Evolutionary conservation across 2,888 invertebrate genomes (phyloP), one percentile per base, ranked within the genome.

Genomic region (Limulus polyphemus): DNA sequence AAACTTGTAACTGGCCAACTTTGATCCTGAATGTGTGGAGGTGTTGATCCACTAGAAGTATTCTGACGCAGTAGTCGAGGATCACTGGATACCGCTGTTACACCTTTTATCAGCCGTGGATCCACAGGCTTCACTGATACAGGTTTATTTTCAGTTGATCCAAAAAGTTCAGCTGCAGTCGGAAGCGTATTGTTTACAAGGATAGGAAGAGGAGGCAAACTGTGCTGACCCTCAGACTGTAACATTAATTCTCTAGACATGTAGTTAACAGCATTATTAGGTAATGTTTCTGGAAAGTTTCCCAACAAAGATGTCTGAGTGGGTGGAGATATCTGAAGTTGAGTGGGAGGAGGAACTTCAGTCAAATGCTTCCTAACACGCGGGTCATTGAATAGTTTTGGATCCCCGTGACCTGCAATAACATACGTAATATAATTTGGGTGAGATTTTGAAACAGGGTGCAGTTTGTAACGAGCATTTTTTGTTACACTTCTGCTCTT

Each of bases 381-480:
- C 4, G 76, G 76, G 69, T 77, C 76, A 70, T 73, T 75, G 55
- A 73, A 72, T 60, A 75, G 67, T 61, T 71, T 72, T 52, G 71
- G 70, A 61, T 72, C 73, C 16, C 67, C 63, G 46, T 68, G 65
- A 56, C 62, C 68, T 11, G 61, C 56, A 13, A 54, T 14, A 3
- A 64, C 54, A 50, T 69, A 64, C 1, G 60, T 58, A 11, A 57
- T 57, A 48, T 66, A 66, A 57, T 66, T 66, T 4, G 61, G 62
- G 14, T 62, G 63, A 13, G 57, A 60, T n/a, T 62, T 55, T 48
- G 50, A 46, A 11, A 66, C 59, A 13, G 56, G 55, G 14, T 55
- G 61, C 7, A 67, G 55, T 51, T 50, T 58, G 50, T 67, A 67
- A 11, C 60, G 63, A 47, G 64, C 51, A 17, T 59, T 61, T 32